These are phyloP conservation scores for Drosophila niveifrons DNA, from an alignment of 2,888 invertebrate species.

Conservation along the genomic window DNA sequence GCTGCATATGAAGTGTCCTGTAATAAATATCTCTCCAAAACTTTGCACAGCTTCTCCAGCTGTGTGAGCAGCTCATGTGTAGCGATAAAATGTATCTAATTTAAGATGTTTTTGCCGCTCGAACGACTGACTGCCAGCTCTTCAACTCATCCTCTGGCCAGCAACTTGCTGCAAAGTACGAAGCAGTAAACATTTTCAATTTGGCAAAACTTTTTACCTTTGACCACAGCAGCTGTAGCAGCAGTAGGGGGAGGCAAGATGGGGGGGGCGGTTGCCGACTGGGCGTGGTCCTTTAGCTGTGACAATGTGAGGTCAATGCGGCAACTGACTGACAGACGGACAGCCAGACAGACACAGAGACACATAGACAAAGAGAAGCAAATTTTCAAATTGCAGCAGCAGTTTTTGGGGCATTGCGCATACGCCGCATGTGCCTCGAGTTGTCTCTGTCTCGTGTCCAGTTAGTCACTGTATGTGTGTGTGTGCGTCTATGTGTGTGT, in stretches of 20 bases:
- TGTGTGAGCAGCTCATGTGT: slow-evolving; percentile 65
- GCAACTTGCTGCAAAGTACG: slow-evolving; percentile 56
- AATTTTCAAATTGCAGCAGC: slow-evolving; percentile 71
- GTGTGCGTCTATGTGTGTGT: slow-evolving; percentile 16
- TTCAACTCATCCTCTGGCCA: not conserved
- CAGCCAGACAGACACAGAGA: slow-evolving; percentile 20
- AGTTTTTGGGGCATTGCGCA: slow-evolving; percentile 62
- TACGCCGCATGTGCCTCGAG: slow-evolving; percentile 45
- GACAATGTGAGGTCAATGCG: slow-evolving; percentile 78
- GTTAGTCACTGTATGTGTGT: not conserved
- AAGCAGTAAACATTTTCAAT: slow-evolving; percentile 81
- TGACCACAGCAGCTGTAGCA: slow-evolving; percentile 66
- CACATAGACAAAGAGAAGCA: slow-evolving; percentile 35
- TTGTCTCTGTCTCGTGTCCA: not conserved
- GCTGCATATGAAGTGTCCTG: slow-evolving; percentile 73
- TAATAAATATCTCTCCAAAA: slow-evolving; percentile 77
- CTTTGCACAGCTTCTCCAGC: slow-evolving; percentile 54
- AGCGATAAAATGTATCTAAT: slow-evolving; percentile 80
- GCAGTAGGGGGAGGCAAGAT: slow-evolving; percentile 2
- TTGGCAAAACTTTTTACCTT: slow-evolving; percentile 81
- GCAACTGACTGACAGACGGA: slow-evolving; percentile 64
- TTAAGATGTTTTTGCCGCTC: slow-evolving; percentile 80
- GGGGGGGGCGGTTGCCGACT: slow-evolving; percentile 4
- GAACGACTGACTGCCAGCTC: slow-evolving; percentile 43
- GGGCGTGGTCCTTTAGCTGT: slow-evolving; percentile 38